These are phyloP conservation scores for Ivindomyrus marchei DNA, from an alignment of 2,113 vertebrate genomes.

Conservation along the genomic window DNA sequence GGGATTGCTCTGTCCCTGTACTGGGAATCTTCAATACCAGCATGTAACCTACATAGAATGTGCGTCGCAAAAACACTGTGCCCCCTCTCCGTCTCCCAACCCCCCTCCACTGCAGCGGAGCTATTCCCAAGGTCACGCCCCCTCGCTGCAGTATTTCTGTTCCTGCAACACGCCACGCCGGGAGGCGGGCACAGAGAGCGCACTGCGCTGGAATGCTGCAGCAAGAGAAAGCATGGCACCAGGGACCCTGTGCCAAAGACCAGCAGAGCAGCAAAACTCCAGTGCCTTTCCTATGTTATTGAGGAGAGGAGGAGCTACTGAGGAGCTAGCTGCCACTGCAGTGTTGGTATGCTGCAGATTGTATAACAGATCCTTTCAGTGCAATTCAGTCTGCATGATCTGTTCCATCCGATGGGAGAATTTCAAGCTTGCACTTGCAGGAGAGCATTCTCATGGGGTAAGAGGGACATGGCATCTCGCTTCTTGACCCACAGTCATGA, in stretches of 20 bases:
- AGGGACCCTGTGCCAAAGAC: constrained; percentile 51
- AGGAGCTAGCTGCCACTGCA: constrained; percentile 30
- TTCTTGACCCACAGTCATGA: constrained; percentile 23
- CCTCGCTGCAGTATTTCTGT: constrained; percentile 29
- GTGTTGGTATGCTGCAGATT: constrained; percentile 46
- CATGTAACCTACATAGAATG: constrained; percentile 1
- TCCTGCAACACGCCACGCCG: constrained; percentile 21
- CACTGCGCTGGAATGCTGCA: constrained; percentile 50
- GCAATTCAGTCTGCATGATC: background rate
- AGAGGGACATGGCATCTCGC: constrained; percentile 18
- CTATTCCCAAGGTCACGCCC: constrained; percentile 40
- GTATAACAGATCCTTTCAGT: constrained; percentile 42
- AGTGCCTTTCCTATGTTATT: constrained; percentile 63
- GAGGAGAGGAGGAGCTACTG: constrained; percentile 21
- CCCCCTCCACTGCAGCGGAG: background rate
- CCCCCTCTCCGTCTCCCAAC: background rate
- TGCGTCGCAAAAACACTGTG: background rate
- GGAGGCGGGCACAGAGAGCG: constrained; percentile 36
- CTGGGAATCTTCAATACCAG: background rate
- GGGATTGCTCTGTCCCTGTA: background rate
- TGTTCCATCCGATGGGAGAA: constrained; percentile 15
- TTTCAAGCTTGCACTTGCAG: background rate
- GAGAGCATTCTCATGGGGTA: background rate
- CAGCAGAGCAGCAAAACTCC: constrained; percentile 34
- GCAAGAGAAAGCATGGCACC: constrained; percentile 47